Conservation (phyloP, 2,797 vertebrate species). For the Dicrostonyx torquatus region DNA sequence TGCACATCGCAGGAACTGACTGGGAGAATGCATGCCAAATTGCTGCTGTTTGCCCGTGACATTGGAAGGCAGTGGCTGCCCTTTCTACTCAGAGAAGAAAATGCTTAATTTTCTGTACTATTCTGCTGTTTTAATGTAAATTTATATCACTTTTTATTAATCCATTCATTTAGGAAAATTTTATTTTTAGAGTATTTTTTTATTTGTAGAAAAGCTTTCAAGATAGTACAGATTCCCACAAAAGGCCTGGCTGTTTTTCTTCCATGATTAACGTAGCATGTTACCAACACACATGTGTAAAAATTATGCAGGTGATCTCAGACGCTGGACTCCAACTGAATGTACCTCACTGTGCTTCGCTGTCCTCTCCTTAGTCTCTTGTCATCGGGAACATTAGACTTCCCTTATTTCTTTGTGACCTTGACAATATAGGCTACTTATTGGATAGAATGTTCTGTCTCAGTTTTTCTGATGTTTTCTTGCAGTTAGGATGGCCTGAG, state of each 20-base stretch:
- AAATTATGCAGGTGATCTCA: slow-evolving; percentile 5
- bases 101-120: slow-evolving; percentile 40
- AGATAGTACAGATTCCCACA: background rate
- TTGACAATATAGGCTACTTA: slow-evolving; percentile 21
- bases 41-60: background rate
- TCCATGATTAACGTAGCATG: background rate
- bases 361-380: background rate
- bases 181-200: slow-evolving; percentile 3
- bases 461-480: background rate
- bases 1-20: slow-evolving; percentile 11
- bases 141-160: background rate
- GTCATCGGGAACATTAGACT: background rate
- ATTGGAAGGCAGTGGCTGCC: background rate
- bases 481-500: background rate
- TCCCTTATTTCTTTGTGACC: background rate
- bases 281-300: background rate
- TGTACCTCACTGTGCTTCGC: background rate
- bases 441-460: background rate
- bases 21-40: background rate
- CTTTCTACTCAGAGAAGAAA: background rate
- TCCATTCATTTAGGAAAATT: background rate
- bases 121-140: background rate
- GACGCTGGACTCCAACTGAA: background rate
- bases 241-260: background rate
- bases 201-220: slow-evolving; percentile 34